Evolutionary conservation across 2,797 vertebrate genomes (phyloP).

Genomic region (Hemitrygon akajei): DNA sequence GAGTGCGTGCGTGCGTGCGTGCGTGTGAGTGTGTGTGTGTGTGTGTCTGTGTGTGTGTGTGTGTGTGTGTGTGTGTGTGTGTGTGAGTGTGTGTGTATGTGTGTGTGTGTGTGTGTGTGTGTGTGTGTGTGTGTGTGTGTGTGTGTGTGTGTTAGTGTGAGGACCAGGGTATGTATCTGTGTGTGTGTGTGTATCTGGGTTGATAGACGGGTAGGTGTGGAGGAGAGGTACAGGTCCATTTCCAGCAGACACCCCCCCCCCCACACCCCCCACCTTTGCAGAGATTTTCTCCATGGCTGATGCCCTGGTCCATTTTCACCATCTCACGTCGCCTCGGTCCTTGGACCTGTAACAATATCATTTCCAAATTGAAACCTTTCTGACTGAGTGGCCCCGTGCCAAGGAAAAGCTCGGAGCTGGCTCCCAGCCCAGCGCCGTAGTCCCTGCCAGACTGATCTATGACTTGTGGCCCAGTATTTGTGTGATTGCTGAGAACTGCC

Average conservation of each 20-base stretch:
- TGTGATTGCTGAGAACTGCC: not conserved
- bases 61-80: too few relatives aligned
- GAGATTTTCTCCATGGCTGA: not conserved
- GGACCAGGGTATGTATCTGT: too few relatives aligned
- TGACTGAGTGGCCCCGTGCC: not conserved
- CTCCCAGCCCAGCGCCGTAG: not conserved
- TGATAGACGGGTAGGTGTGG: too few relatives aligned
- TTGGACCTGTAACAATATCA: not conserved
- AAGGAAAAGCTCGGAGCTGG: not conserved
- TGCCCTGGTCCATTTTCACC: not conserved
- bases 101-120: too few relatives aligned
- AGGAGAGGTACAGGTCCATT: too few relatives aligned
- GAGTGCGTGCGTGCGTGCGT: too few relatives aligned
- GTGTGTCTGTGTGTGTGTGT: too few relatives aligned
- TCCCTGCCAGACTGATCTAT: not conserved
- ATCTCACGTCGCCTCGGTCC: not conserved
- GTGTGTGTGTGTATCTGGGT: too few relatives aligned
- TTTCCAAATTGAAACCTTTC: not conserved
- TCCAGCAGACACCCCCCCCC: not conserved
- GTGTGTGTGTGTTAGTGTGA: too few relatives aligned
- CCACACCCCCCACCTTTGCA: not conserved
- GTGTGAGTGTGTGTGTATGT: too few relatives aligned
- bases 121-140: too few relatives aligned
- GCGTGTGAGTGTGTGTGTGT: too few relatives aligned
- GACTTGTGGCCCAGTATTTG: not conserved